These are phyloP conservation scores for Barypeithes pellucidus DNA, from an alignment of 2,888 invertebrate genomes.

Conservation along the genomic window DNA sequence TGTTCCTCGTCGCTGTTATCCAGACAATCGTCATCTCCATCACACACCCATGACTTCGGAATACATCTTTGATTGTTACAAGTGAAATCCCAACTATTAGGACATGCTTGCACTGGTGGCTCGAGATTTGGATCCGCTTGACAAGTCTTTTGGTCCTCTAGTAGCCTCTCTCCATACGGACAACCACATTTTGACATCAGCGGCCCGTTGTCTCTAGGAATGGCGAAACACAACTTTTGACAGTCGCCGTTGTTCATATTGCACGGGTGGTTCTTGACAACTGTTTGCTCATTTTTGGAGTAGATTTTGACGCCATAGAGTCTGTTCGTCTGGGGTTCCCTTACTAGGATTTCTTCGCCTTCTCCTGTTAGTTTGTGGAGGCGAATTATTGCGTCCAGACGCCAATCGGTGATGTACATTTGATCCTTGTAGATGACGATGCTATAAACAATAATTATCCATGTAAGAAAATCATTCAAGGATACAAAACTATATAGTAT, in stretches of 20 bases:
- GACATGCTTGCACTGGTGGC: slow-evolving; percentile 90
- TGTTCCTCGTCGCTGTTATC: slow-evolving; percentile 97
- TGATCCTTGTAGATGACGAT: slow-evolving; percentile 92
- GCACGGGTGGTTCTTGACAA: slow-evolving; percentile 86
- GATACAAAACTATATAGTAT: background rate
- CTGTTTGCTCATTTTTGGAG: slow-evolving; percentile 82
- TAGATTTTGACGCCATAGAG: slow-evolving; percentile 93
- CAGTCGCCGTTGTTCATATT: slow-evolving; percentile 90
- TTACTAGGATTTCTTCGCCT: slow-evolving; percentile 87
- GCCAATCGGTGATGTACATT: slow-evolving; percentile 98
- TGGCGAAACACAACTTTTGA: slow-evolving; percentile 95
- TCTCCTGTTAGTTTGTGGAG: slow-evolving; percentile 92
- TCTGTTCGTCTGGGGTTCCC: slow-evolving; percentile 92
- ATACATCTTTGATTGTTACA: slow-evolving; percentile 94
- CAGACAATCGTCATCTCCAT: slow-evolving; percentile 96
- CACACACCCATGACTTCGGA: slow-evolving; percentile 95
- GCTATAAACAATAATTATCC: slow-evolving; percentile 70
- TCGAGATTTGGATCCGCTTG: slow-evolving; percentile 87
- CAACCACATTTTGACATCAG: slow-evolving; percentile 84
- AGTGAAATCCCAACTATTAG: slow-evolving; percentile 94
- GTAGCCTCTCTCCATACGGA: slow-evolving; percentile 91
- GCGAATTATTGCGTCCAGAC: slow-evolving; percentile 93
- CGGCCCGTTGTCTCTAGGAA: slow-evolving; percentile 75
- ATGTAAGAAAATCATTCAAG: too few relatives aligned
- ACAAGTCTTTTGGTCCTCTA: slow-evolving; percentile 81